Evolutionary conservation across 2,888 invertebrate genomes (phyloP).

Genomic region (Ichneumon xanthorius): DNA sequence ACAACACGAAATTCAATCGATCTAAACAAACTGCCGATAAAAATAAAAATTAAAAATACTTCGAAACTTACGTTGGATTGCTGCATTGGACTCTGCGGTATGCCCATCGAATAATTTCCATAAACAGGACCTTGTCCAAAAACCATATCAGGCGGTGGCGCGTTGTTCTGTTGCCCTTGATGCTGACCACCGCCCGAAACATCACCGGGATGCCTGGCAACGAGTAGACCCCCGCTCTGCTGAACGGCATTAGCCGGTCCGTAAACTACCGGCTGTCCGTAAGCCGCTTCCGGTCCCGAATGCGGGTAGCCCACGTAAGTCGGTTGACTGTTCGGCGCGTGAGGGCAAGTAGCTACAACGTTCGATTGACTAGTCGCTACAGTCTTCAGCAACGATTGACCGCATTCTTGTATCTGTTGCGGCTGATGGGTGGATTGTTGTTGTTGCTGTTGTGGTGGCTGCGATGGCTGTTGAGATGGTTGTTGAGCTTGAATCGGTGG

Average conservation of each 20-base stretch:
- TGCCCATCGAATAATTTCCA: slow-evolving; percentile 80
- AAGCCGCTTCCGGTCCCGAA: slow-evolving; percentile 60
- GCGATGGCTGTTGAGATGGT: slow-evolving; percentile 51
- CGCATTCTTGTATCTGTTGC: slow-evolving; percentile 66
- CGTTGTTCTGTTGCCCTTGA: slow-evolving; percentile 45
- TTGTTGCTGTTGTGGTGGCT: slow-evolving; percentile 50
- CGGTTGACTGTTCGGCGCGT: slow-evolving; percentile 75
- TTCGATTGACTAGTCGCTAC: slow-evolving; percentile 75
- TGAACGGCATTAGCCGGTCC: slow-evolving; percentile 56
- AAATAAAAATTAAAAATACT: neutral
- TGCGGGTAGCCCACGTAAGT: slow-evolving; percentile 67
- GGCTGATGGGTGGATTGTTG: slow-evolving; percentile 52
- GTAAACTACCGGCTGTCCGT: slow-evolving; percentile 65
- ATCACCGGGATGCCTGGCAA: slow-evolving; percentile 64
- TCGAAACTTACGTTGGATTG: slow-evolving; percentile 74
- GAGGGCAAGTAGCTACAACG: slow-evolving; percentile 70
- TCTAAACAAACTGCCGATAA: neutral
- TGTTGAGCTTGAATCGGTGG: slow-evolving; percentile 69
- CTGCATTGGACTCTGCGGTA: slow-evolving; percentile 78
- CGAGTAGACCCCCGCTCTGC: slow-evolving; percentile 52
- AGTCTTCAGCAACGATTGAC: slow-evolving; percentile 80
- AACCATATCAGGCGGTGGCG: slow-evolving; percentile 75
- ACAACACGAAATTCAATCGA: neutral
- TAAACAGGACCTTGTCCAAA: slow-evolving; percentile 81
- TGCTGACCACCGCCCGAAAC: slow-evolving; percentile 52